Evolutionary conservation across 2,888 invertebrate genomes (phyloP).

Genomic region (Polietes domitor): DNA sequence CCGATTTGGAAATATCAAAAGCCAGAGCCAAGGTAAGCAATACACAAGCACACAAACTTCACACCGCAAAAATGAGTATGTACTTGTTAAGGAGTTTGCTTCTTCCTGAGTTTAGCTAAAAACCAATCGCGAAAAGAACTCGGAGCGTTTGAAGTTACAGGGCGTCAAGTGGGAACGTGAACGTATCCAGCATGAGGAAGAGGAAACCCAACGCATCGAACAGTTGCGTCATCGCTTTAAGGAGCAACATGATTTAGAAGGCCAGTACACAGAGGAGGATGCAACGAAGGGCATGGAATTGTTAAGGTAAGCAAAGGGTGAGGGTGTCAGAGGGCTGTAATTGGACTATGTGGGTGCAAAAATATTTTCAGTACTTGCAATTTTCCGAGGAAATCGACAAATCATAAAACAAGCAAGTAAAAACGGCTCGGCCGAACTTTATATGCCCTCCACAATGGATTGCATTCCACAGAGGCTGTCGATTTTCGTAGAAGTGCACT

Average conservation of each 20-base stretch:
- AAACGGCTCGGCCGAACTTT: no score
- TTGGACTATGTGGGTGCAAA: no score
- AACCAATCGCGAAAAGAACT: slow-evolving; percentile 79
- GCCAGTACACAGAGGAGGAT: slow-evolving; percentile 77
- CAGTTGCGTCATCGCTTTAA: slow-evolving; percentile 72
- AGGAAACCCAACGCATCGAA: slow-evolving; percentile 75
- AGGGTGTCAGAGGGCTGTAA: no score
- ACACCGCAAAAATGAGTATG: slow-evolving; percentile 9
- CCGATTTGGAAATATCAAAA: slow-evolving; percentile 81
- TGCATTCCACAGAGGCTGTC: no score
- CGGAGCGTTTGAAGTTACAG: slow-evolving; percentile 78
- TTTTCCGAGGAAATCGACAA: no score
- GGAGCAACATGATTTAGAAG: slow-evolving; percentile 74
- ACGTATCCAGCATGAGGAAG: slow-evolving; percentile 76
- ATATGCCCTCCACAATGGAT: no score
- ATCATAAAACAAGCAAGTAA: no score
- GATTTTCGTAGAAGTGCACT: no score
- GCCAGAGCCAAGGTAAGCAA: slow-evolving; percentile 81
- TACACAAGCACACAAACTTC: not conserved
- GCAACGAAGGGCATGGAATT: slow-evolving; percentile 78
- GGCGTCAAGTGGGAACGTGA: slow-evolving; percentile 80
- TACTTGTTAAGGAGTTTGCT: not conserved
- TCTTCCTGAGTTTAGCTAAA: slow-evolving; percentile 76
- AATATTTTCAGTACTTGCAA: no score
- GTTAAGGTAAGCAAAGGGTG: slow-evolving; percentile 73